Evolutionary conservation across 2,888 invertebrate species (phyloP).

Genomic region (Ormyrus thymus): DNA sequence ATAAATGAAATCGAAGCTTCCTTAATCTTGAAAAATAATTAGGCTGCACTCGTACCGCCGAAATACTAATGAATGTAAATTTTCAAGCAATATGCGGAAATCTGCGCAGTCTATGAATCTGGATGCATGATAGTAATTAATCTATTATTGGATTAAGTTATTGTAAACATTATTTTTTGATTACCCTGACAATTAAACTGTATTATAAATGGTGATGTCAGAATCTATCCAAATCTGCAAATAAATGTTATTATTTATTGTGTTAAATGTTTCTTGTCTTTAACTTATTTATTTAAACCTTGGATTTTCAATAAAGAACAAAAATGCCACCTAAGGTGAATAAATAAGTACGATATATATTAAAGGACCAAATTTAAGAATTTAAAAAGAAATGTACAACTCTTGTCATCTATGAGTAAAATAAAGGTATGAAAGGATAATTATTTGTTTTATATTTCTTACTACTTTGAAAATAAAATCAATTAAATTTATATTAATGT

Average conservation of each 20-base stretch:
- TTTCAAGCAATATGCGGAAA: constrained; percentile 52
- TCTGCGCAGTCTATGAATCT: constrained; percentile 46
- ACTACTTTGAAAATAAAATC: too few species aligned
- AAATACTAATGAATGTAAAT: constrained; percentile 47
- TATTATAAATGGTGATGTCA: constrained; percentile 61
- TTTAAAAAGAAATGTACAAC: constrained; percentile 13
- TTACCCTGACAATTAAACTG: constrained; percentile 60
- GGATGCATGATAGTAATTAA: constrained; percentile 55
- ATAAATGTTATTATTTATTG: constrained; percentile 70
- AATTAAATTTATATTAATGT: too few species aligned
- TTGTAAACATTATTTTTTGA: constrained; percentile 55
- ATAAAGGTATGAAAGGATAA: neutral
- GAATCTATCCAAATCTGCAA: constrained; percentile 65
- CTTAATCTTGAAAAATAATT: constrained; percentile 26
- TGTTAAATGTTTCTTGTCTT: constrained; percentile 60
- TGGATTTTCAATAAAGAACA: neutral
- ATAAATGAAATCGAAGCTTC: constrained; percentile 49
- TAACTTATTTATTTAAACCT: constrained; percentile 10
- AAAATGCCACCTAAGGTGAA: neutral
- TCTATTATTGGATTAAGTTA: constrained; percentile 53
- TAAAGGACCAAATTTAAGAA: constrained; percentile 13
- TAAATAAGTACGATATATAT: constrained; percentile 1
- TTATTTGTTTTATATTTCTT: neutral
- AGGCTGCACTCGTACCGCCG: constrained; percentile 39
- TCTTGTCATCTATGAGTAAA: neutral